A percentile compares a stretch with the other conserved stretches of the same genome.
Evolutionary conservation across 2,888 invertebrate species (phyloP).

Genomic region (Epinotia nisella): DNA sequence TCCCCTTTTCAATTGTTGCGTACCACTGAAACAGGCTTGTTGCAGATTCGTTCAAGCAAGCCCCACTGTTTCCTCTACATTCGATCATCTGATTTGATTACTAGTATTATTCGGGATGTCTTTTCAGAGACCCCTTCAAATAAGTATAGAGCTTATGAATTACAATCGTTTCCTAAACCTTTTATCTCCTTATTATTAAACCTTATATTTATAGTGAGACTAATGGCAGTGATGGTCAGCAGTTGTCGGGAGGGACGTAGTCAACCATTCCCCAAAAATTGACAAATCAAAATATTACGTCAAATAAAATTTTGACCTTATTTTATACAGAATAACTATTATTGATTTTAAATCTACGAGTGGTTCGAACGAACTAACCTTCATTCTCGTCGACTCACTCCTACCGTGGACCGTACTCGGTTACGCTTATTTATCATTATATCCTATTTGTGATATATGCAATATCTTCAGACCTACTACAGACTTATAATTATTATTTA

Average conservation of each 20-base stretch:
- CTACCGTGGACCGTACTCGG: constrained; percentile 49
- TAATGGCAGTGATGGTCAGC: constrained; percentile 81
- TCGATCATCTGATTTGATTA: constrained; percentile 5
- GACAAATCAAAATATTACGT: constrained; percentile 61
- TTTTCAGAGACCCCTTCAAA: constrained; percentile 22
- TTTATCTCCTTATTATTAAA: constrained; percentile 57
- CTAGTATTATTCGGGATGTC: constrained; percentile 9
- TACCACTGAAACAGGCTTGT: constrained; percentile 77
- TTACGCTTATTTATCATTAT: constrained; percentile 51
- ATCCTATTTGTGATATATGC: constrained; percentile 53
- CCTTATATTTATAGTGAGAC: constrained; percentile 64
- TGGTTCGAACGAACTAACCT: constrained; percentile 50
- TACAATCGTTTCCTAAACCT: constrained; percentile 59
- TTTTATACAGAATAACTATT: constrained; percentile 51
- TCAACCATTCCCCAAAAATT: constrained; percentile 67
- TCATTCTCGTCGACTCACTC: constrained; percentile 48
- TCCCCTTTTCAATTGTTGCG: constrained; percentile 47
- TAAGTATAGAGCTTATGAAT: constrained; percentile 36
- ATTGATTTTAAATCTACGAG: constrained; percentile 53
- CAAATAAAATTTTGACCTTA: constrained; percentile 61
- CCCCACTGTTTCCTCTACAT: constrained; percentile 14
- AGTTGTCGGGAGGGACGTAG: constrained; percentile 74
- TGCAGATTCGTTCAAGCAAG: constrained; percentile 47
- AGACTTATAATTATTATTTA: constrained; percentile 49
- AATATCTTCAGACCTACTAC: constrained; percentile 51